A percentile compares a stretch with the other conserved stretches of the same genome.
These are phyloP conservation scores for Pharmacophagus antenor DNA, from an alignment of 2,888 invertebrate species.

Conservation along the genomic window DNA sequence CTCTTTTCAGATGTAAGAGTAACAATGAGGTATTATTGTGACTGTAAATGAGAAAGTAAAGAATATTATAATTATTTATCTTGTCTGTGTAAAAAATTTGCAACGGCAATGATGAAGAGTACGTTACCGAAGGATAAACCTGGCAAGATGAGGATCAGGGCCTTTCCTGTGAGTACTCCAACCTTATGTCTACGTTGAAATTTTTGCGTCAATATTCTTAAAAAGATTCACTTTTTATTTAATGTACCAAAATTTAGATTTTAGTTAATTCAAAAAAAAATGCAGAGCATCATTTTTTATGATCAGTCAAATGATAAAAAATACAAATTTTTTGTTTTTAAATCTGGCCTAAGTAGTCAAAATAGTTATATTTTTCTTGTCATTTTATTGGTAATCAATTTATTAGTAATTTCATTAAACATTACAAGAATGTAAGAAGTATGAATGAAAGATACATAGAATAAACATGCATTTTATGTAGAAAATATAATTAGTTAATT, in stretches of 20 bases:
- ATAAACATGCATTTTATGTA: too few relatives aligned
- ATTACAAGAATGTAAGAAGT: too few relatives aligned
- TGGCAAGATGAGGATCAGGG: constrained; percentile 97
- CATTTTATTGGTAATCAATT: too few relatives aligned
- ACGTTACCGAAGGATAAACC: constrained; percentile 92
- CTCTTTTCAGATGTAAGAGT: constrained; percentile 67
- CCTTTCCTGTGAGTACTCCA: constrained; percentile 93
- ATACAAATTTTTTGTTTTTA: too few relatives aligned
- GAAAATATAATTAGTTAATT: too few relatives aligned
- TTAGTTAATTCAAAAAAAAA: too few relatives aligned
- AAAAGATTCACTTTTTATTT: background rate
- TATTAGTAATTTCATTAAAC: too few relatives aligned
- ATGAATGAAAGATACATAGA: too few relatives aligned
- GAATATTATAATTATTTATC: constrained; percentile 49
- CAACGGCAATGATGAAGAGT: constrained; percentile 84
- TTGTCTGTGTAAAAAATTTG: constrained; percentile 49
- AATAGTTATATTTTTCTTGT: too few relatives aligned
- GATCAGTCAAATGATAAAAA: too few relatives aligned
- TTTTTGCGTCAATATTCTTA: background rate
- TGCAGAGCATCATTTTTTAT: too few relatives aligned
- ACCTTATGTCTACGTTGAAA: constrained; percentile 9
- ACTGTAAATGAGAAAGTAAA: constrained; percentile 63
- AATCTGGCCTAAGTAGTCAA: too few relatives aligned
- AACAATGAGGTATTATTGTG: constrained; percentile 69
- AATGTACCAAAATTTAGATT: background rate